These are phyloP conservation scores for Electrophaes corylata DNA, from an alignment of 2,888 invertebrate species.

Conservation along the genomic window DNA sequence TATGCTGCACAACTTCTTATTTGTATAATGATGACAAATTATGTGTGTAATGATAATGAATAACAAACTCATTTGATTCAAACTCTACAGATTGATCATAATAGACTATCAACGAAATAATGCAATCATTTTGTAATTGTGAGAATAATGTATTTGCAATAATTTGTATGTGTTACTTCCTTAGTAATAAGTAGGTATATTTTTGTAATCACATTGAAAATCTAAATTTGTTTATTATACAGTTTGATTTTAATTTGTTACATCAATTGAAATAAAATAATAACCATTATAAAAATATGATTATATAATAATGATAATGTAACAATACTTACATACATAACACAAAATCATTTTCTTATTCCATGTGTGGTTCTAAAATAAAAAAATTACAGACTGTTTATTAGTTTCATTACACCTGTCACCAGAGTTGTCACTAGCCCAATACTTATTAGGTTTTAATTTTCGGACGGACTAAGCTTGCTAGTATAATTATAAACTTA, in stretches of 20 bases:
- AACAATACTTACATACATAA: constrained; percentile 5
- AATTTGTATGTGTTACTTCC: constrained; percentile 67
- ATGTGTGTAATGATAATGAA: too few species aligned
- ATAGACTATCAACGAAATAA: constrained; percentile 1
- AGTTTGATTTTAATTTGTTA: constrained; percentile 40
- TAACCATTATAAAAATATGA: constrained; percentile 2
- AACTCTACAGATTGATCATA: not conserved
- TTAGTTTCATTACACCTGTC: constrained; percentile 21
- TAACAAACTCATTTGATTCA: not conserved
- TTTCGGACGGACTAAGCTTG: too few species aligned
- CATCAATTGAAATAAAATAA: not conserved
- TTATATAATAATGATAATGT: constrained; percentile 26
- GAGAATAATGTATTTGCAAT: constrained; percentile 54
- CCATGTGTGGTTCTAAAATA: constrained; percentile 67
- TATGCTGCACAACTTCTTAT: too few species aligned
- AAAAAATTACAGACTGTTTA: constrained; percentile 72
- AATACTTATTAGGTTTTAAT: not conserved
- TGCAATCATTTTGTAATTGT: constrained; percentile 48
- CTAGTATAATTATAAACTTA: too few species aligned
- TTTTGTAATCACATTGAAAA: constrained; percentile 68
- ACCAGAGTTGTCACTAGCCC: not conserved
- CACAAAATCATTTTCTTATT: constrained; percentile 53
- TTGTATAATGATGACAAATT: too few species aligned
- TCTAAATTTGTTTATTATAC: constrained; percentile 15
- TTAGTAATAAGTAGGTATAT: constrained; percentile 75